A percentile compares a stretch with the other conserved stretches of the same genome.
These are phyloP conservation scores for Eupithecia exiguata DNA, from an alignment of 2,888 invertebrate genomes.

Conservation along the genomic window DNA sequence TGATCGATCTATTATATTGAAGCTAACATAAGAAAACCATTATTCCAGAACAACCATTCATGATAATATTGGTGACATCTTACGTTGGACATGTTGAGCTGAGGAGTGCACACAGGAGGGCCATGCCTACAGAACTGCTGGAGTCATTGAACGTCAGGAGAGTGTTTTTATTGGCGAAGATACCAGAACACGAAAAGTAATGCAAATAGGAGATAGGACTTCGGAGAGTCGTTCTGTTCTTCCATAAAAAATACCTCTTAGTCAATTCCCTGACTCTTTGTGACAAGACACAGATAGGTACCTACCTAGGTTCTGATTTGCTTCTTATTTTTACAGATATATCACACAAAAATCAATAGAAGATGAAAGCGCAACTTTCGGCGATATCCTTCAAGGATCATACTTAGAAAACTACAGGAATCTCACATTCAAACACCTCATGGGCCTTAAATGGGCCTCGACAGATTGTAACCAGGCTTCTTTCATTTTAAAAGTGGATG, in stretches of 20 bases:
- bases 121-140: slow-evolving; percentile 85
- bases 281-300: not conserved
- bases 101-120: slow-evolving; percentile 87
- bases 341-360: slow-evolving; percentile 83
- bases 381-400: slow-evolving; percentile 90
- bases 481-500: slow-evolving; percentile 91
- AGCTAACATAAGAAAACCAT: not conserved
- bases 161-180: slow-evolving; percentile 87
- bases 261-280: too few species aligned
- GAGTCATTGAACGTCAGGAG: slow-evolving; percentile 84
- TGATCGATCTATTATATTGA: not conserved
- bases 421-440: slow-evolving; percentile 91
- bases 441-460: slow-evolving; percentile 91
- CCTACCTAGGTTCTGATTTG: slow-evolving; percentile 28
- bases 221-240: not conserved
- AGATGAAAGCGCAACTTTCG: slow-evolving; percentile 85
- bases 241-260: too few species aligned
- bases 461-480: slow-evolving; percentile 84
- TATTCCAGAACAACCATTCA: slow-evolving; percentile 58
- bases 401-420: slow-evolving; percentile 91
- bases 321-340: slow-evolving; percentile 55
- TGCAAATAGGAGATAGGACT: not conserved
- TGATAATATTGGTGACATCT: slow-evolving; percentile 87
- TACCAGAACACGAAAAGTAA: slow-evolving; percentile 79
- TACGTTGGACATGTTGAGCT: slow-evolving; percentile 89